Conservation (phyloP, 2,888 invertebrate genomes). For the Mesorhabditis spiculigera region DNA sequence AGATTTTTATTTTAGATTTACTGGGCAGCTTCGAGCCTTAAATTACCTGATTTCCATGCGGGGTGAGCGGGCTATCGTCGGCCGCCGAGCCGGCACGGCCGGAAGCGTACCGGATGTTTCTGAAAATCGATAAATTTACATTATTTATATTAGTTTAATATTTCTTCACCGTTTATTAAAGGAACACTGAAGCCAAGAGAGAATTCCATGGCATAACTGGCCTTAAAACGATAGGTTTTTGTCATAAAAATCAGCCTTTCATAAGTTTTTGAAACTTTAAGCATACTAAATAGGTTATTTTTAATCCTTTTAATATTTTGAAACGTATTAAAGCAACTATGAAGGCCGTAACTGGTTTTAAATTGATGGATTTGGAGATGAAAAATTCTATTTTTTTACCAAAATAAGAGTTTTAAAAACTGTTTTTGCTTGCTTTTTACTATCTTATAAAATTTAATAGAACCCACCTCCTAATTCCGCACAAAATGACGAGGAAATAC, state of each 20-base stretch:
- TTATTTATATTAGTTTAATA: too few relatives aligned
- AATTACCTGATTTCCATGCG: not conserved
- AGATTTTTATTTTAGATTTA: not conserved
- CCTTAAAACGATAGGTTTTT: too few relatives aligned
- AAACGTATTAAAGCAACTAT: too few relatives aligned
- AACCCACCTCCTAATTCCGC: constrained; percentile 37
- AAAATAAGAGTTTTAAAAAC: not conserved
- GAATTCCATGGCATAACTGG: too few relatives aligned
- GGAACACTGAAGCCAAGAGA: too few relatives aligned
- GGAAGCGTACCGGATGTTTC: not conserved
- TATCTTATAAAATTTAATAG: not conserved
- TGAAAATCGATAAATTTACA: not conserved
- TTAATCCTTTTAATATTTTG: not conserved
- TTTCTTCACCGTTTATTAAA: too few relatives aligned
- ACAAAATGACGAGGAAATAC: constrained; percentile 54
- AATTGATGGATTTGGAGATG: too few relatives aligned
- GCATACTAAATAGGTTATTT: not conserved
- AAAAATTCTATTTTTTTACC: too few relatives aligned
- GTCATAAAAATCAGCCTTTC: not conserved
- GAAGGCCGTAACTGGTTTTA: too few relatives aligned
- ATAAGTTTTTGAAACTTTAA: not conserved
- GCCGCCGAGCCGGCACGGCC: not conserved
- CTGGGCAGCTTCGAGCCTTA: not conserved
- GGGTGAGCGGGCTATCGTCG: not conserved
- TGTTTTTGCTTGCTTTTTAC: not conserved